phyloP scores from a whole-genome alignment of 2,888 invertebrate genomes.

The Invenusta paracnida region DNA sequence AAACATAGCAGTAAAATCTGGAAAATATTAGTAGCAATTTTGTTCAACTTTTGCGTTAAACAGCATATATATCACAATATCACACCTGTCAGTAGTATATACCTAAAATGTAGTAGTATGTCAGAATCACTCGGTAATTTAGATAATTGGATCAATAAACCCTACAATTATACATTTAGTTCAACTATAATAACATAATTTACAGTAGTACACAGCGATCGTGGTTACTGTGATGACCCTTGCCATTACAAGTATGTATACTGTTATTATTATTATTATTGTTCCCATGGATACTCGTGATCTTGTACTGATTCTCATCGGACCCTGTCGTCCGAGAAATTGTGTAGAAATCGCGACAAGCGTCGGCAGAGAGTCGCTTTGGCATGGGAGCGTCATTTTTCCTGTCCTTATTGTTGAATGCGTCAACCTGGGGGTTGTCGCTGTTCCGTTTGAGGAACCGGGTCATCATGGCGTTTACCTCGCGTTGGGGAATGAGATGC shows the following conservation, averaged over 20 bases:
- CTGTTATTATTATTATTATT: background rate
- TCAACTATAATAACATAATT: too few species aligned
- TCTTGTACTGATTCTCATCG: too few species aligned
- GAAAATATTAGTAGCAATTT: too few species aligned
- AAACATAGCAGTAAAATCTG: too few species aligned
- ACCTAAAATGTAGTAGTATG: too few species aligned
- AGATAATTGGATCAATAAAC: too few species aligned
- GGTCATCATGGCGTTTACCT: background rate
- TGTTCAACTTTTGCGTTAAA: too few species aligned
- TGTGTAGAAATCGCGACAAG: constrained; percentile 7
- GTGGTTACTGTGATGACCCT: background rate
- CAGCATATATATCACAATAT: too few species aligned
- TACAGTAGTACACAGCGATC: background rate
- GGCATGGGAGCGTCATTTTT: background rate
- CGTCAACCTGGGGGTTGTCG: background rate
- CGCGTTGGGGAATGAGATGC: background rate
- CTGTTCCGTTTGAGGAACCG: background rate
- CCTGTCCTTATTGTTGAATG: background rate
- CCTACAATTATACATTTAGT: too few species aligned
- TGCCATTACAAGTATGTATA: background rate
- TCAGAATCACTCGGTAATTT: too few species aligned
- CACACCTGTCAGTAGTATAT: too few species aligned
- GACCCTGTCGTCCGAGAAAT: background rate
- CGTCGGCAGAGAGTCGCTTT: background rate
- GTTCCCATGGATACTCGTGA: background rate